Evolutionary conservation across 2,888 invertebrate genomes (phyloP), one percentile per base, ranked within the genome.

Genomic region (Leptura quadrifasciata): DNA sequence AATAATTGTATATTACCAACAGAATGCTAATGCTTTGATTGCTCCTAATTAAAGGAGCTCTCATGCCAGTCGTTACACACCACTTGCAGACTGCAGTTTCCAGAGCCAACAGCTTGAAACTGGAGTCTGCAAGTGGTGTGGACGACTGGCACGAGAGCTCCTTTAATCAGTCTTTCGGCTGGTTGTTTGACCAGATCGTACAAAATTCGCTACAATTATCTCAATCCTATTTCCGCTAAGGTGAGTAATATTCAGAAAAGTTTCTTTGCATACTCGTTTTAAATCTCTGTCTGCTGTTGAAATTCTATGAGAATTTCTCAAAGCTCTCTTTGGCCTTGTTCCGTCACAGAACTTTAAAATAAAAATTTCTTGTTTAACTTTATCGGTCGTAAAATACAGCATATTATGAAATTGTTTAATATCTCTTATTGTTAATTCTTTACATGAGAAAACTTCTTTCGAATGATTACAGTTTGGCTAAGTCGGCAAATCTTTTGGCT

Each of bases 121-220:
- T n/a, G n/a, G n/a, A n/a, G n/a, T n/a, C n/a, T n/a, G n/a, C n/a
- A n/a, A n/a, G n/a, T n/a, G n/a, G n/a, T n/a, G n/a, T n/a, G n/a
- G n/a, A n/a, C n/a, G n/a, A n/a, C n/a, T n/a, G n/a, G n/a, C n/a
- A n/a, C n/a, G n/a, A n/a, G n/a, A n/a, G n/a, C n/a, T n/a, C n/a
- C n/a, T 39, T 39, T 39, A 9, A 39, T 12, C 39, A 39, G 8
- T 39, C 12, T 12, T 39, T 39, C 12, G 8, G 6, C 12, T 39
- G 6, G 39, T 39, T 9, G 12, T 39, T 39, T 64, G 17, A 64
- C 64, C 64, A 39, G 35, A 39, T 39, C 12, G 39, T 39, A 39
- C 39, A 39, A 39, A 39, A 39, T 39, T 39, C 39, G 39, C 39
- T 39, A 39, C 39, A 39, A 39, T 9, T 9, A 9, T 39, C 39